Evolutionary conservation across 2,113 vertebrate species (phyloP).

Genomic region (Scalopus aquaticus): DNA sequence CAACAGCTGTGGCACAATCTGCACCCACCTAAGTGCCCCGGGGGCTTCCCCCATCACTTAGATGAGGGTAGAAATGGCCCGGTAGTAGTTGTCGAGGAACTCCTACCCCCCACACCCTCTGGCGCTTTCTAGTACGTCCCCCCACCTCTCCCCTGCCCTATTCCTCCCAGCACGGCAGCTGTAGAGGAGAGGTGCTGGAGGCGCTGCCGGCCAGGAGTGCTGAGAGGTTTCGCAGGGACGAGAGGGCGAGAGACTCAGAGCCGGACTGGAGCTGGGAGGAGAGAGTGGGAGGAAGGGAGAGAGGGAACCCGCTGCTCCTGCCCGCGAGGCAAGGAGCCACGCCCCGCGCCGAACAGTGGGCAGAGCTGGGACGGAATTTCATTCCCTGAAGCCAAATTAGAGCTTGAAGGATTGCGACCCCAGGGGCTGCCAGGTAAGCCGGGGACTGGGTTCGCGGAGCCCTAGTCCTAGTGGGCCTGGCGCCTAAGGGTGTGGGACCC

Average conservation of each 20-base stretch:
- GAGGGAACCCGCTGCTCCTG: slow-evolving; percentile 37
- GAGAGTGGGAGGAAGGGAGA: slow-evolving; percentile 14
- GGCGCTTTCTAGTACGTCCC: not conserved
- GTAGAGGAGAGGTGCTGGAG: not conserved
- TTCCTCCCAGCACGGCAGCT: not conserved
- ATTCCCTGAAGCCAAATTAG: slow-evolving; percentile 75
- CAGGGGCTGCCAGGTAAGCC: slow-evolving; percentile 72
- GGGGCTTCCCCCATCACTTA: not conserved
- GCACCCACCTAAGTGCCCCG: not conserved
- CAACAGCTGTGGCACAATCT: not conserved
- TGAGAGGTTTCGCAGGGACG: not conserved
- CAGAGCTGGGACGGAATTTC: slow-evolving; percentile 76
- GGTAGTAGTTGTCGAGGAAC: not conserved
- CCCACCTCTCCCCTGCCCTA: not conserved
- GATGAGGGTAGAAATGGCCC: not conserved
- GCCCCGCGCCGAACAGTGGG: slow-evolving; percentile 77
- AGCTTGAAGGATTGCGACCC: slow-evolving; percentile 64
- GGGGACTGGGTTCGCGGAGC: not conserved
- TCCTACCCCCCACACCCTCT: not conserved
- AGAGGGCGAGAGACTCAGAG: not conserved
- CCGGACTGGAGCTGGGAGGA: slow-evolving; percentile 50
- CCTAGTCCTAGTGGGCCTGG: not conserved
- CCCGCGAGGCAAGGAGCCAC: slow-evolving; percentile 62
- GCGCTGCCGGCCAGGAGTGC: slow-evolving; percentile 45
- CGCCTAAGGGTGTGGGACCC: not conserved